Base-by-base conservation (phyloP, 1,140 invertebrate species). In the Proctacanthus coquilletti region DNA sequence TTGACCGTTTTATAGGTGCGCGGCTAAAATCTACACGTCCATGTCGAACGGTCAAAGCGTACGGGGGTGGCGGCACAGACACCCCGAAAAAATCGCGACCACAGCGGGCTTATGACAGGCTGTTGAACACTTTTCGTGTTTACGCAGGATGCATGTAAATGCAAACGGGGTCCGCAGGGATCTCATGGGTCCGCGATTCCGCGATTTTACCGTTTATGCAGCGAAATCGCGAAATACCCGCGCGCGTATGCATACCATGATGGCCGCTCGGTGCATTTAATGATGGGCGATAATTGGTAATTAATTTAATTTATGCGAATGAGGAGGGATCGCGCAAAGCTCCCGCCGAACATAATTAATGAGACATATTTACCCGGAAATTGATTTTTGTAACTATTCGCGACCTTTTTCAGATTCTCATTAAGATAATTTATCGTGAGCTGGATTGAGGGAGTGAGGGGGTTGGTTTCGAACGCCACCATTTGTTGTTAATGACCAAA, bases 291-390 rank as follows among this genome's bases (percentile, higher is more conserved):
- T 34, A 18, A 35, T 35, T 35, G 34, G 34, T 35, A 35, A 35
- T 35, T 35, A 35, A 35, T 35, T 35, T 35, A 35, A 21, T 35
- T 35, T 35, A n/a, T n/a, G n/a, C n/a, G n/a, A n/a, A n/a, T n/a
- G n/a, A n/a, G n/a, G n/a, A n/a, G n/a, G n/a, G n/a, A n/a, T n/a
- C n/a, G n/a, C n/a, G n/a, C n/a, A n/a, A n/a, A n/a, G n/a, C n/a
- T n/a, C n/a, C n/a, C n/a, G n/a, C n/a, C n/a, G n/a, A n/a, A n/a
- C n/a, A n/a, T n/a, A n/a, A n/a, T n/a, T n/a, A n/a, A n/a, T n/a
- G n/a, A n/a, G n/a, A n/a, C n/a, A n/a, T n/a, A n/a, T n/a, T n/a
- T n/a, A n/a, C n/a, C n/a, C n/a, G n/a, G n/a, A n/a, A n/a, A n/a
- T n/a, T n/a, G n/a, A n/a, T n/a, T n/a, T n/a, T n/a, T n/a, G n/a